These are phyloP conservation scores for Sebastes paucispinis DNA, from an alignment of 2,797 vertebrate genomes.

Conservation along the genomic window DNA sequence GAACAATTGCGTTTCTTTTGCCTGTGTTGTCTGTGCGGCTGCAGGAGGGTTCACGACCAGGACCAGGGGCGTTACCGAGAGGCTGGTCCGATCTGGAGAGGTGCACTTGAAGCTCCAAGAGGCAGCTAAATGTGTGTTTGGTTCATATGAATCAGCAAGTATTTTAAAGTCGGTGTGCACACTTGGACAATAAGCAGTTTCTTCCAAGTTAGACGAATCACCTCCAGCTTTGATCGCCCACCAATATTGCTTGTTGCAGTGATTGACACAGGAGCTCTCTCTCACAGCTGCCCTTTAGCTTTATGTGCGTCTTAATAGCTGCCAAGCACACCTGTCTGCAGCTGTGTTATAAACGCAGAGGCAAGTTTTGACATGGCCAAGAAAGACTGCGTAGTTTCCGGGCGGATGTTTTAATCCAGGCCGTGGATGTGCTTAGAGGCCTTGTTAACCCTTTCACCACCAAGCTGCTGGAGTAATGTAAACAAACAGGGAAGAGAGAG, in stretches of 20 bases:
- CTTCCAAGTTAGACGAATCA: constrained; percentile 25
- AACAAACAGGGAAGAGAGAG: constrained; percentile 83
- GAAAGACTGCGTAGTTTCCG: constrained; percentile 61
- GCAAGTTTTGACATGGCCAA: constrained; percentile 46
- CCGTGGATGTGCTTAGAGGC: constrained; percentile 79
- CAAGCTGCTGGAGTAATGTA: constrained; percentile 79
- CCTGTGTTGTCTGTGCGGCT: constrained; percentile 71
- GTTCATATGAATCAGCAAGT: constrained; percentile 8
- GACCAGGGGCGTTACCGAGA: constrained; percentile 86
- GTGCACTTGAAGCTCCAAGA: constrained; percentile 68
- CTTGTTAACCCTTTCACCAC: constrained; percentile 79
- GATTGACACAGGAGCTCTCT: constrained; percentile 33
- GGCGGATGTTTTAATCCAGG: constrained; percentile 71
- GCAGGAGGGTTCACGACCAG: constrained; percentile 77
- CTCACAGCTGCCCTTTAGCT: constrained; percentile 1
- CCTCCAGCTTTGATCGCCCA: constrained; percentile 21
- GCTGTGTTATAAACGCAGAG: constrained; percentile 11
- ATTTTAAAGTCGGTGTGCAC: neutral
- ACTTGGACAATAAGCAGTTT: neutral
- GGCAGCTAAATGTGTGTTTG: constrained; percentile 41
- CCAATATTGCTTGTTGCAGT: constrained; percentile 48
- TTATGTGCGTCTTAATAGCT: neutral
- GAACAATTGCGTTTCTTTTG: constrained; percentile 71
- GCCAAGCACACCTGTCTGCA: constrained; percentile 9
- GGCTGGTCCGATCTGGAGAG: constrained; percentile 75